Evolutionary conservation across 2,113 vertebrate species (phyloP).

Genomic region (Calonectris borealis): DNA sequence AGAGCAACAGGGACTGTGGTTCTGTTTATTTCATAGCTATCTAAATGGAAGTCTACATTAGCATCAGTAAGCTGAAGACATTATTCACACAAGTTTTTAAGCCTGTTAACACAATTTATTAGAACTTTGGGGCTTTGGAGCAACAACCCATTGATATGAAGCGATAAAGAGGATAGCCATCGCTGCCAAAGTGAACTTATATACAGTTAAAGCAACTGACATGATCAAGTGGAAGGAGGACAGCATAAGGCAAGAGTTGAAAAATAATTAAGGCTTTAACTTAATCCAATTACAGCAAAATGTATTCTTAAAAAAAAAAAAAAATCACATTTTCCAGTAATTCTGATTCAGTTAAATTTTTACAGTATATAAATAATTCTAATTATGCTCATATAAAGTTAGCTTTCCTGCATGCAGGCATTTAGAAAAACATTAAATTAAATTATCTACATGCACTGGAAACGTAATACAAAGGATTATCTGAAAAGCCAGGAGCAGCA

Average conservation of each 20-base stretch:
- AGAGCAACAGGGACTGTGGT: neutral
- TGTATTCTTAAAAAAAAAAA: neutral
- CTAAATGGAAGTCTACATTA: neutral
- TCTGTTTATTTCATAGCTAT: constrained; percentile 6
- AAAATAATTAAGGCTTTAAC: constrained; percentile 70
- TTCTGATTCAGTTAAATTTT: constrained; percentile 71
- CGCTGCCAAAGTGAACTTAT: neutral
- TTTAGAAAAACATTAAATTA: constrained; percentile 74
- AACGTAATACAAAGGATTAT: constrained; percentile 74
- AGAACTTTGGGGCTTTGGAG: constrained; percentile 2
- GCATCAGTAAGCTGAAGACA: neutral
- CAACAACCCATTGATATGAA: neutral
- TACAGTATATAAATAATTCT: constrained; percentile 77
- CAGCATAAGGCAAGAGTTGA: constrained; percentile 47
- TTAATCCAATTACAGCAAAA: constrained; percentile 65
- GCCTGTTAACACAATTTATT: neutral
- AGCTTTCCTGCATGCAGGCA: constrained; percentile 68
- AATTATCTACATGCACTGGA: constrained; percentile 74
- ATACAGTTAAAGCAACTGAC: neutral
- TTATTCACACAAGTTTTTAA: constrained; percentile 1
- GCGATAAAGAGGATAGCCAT: neutral
- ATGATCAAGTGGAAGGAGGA: constrained; percentile 18
- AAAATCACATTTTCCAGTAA: constrained; percentile 66
- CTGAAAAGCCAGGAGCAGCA: constrained; percentile 71
- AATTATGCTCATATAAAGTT: constrained; percentile 71